Evolutionary conservation across 2,888 invertebrate genomes (phyloP), one percentile per base, ranked within the genome.

Genomic region (Conomelus anceps): DNA sequence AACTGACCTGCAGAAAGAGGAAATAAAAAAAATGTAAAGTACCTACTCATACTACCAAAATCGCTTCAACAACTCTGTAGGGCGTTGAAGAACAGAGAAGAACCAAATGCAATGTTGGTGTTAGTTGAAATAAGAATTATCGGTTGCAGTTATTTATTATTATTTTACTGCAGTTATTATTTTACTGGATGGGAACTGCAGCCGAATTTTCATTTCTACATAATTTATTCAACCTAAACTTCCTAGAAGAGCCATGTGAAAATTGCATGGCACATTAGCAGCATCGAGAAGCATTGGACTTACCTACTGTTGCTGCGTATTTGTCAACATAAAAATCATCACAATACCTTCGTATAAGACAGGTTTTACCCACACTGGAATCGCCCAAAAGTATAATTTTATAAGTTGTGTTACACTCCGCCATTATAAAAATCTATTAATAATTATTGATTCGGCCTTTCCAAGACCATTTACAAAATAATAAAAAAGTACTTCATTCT

Each of bases 321-420:
- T 97, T 97, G 93, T 98, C 97, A 94, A 97, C 97, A 94, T 97
- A 98, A 92, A 97, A 95, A 93, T 98, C 97, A 93, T 97, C 97
- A 93, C 97, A 97, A 93, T 97, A 98, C 93, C 97, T 95, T 93
- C 97, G 97, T 92, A 97, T 97, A 92, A 98, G 97, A 94, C 97
- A 98, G 90, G 97, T 97, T 94, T 98, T 98, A 22, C 97, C 97
- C 91, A 98, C 97, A 94, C 97, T 97, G 89, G 97, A 97, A 94
- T 98, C 97, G 90, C 97, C 97, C 92, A 98, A 94, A 92, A 98
- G 97, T 92, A 97, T 94, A 91, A 97, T 95, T 94, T 98, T 98
- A 93, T 97, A 98, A 91, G 97, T 97, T 91, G 97, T 96, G 92
- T 97, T 96, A 94, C 97, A 97, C 94, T 97, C 97, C 93, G 97